Base-by-base conservation (phyloP, 2,797 vertebrate species). In the Micrastur ruficollis region DNA sequence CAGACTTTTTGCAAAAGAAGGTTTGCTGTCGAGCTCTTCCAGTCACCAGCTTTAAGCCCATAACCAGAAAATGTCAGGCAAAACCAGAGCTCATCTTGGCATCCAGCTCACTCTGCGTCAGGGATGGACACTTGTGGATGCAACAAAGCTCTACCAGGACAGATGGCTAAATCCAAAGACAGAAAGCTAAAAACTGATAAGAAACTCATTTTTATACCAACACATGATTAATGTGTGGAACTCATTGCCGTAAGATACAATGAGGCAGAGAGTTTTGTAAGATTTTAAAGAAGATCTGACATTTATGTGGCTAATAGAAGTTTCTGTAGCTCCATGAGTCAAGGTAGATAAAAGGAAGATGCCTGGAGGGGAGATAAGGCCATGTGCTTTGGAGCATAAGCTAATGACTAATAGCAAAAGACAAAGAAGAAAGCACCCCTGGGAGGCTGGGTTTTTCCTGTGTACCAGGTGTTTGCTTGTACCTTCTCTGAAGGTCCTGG, bases 321-420 rank as follows among this genome's bases (percentile, higher is more conserved):
- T 95, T 96, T 93, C 86, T 94, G 92, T 86, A 89, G 90, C 86
- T 93, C 72, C 65, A 62, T 95, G 96, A 96, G 90, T 97, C 90
- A 96, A 97, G 94, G 92, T 87, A 96, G 95, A 95, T 93, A 96
- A 97, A 96, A 95, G 89, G 90, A 89, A 91, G 96, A 89, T 95
- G 94, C 94, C 95, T 92, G 86, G 95, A 95, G 92, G 96, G 92
- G 86, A 95, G 95, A 93, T 97, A 96, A 96, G 94, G 92, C 93
- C 96, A 94, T 96, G 96, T 93, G 92, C 96, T 96, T 89, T 27
- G 0, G 96, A 96, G 97, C 96, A 96, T 94, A 94, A 97, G 86
- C 86, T 95, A 95, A 94, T 89, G 93, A 97, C 95, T 96, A 97
- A 97, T 91, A 97, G 94, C 94, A 87, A 95, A 96, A 95, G 94